A percentile compares a stretch with the other conserved stretches of the same genome.
Conservation (phyloP, 2,113 vertebrate genomes). For the Aegithalos caudatus region DNA sequence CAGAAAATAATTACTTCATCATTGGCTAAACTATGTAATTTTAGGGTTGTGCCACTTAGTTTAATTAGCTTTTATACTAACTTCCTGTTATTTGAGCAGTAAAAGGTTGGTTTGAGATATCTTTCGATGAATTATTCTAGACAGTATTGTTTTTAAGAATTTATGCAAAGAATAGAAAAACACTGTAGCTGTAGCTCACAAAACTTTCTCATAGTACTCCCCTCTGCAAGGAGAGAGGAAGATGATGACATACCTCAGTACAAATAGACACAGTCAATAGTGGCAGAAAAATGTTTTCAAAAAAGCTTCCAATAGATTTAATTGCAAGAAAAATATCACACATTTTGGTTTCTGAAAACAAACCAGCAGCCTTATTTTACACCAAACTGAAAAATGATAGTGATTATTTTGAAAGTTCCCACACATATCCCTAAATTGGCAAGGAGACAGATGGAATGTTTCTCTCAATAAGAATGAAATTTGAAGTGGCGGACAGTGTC, state of each 20-base stretch:
- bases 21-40: neutral
- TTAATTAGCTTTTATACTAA: slow-evolving; percentile 21
- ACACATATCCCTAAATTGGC: neutral
- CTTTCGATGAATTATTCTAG: slow-evolving; percentile 3
- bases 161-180: slow-evolving; percentile 4
- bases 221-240: neutral
- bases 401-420: neutral
- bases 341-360: neutral
- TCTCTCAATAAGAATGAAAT: neutral
- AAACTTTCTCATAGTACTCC: neutral
- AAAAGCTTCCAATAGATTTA: neutral
- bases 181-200: neutral
- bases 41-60: neutral
- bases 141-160: slow-evolving; percentile 12
- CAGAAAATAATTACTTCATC: slow-evolving; percentile 15
- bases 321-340: neutral
- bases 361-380: neutral
- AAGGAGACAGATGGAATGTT: neutral
- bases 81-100: slow-evolving; percentile 26
- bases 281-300: neutral
- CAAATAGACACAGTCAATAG: neutral
- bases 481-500: neutral
- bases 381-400: neutral
- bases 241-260: neutral
- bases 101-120: neutral